Base-by-base conservation (phyloP, 2,113 vertebrate genomes). In the Stegostoma tigrinum region DNA sequence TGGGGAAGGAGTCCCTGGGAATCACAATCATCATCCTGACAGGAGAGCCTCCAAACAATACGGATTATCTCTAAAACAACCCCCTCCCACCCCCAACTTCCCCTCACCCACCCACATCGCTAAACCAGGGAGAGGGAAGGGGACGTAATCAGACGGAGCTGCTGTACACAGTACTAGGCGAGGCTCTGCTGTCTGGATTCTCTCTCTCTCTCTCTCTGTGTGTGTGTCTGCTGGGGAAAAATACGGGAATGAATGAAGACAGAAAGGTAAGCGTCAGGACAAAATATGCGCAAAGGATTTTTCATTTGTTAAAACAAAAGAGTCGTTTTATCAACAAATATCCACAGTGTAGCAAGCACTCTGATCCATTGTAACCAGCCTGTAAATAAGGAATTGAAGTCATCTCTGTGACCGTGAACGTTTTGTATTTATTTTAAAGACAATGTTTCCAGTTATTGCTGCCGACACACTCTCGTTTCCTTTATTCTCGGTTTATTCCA, bases 191-290 rank as follows among this genome's bases (percentile, higher is more conserved):
- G 86, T 55, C 1, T 89, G 55, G 61, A 89, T 89, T 48, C 42
- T 86, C 42, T 42, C 61, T n/a, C 30, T 61, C 30, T 4, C 21
- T 14, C 90, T 66, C 30, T 66, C 34, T 66, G 14, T 55, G 17
- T 55, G 17, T 66, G 61, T 7, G 48, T 48, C 70, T 72, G 7
- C 24, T 6, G 72, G 27, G 12, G 12, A 34, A 75, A 95, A 70
- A 45, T 30, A 23, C 93, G 67, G 93, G 42, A 30, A 95, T 95
- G 93, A 95, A 95, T 95, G 93, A 95, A 68, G 67, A 95, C 66
- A 95, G 70, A 23, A 95, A 95, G 93, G 93, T 95, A 68, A 72
- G 93, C 72, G 93, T 70, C 86, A 89, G 55, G 23, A 24, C 45
- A 48, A 95, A 14, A 66, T 55, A 64, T 93, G 55, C 34, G 64